Percentiles rank a stretch among this genome's conserved stretches.
phyloP scores from a whole-genome alignment of 2,888 invertebrate species.

The Bombylius discolor region DNA sequence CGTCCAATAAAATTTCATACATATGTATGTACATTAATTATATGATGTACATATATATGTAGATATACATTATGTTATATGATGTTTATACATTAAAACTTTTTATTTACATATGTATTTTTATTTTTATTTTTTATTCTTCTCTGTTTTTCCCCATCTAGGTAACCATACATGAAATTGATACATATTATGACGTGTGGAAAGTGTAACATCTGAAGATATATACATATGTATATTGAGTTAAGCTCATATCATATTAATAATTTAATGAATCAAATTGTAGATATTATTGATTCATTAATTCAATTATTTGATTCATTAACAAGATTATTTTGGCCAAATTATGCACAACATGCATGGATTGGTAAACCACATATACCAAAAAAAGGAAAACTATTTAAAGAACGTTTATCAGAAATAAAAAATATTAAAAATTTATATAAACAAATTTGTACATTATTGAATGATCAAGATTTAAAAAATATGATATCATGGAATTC shows the following conservation, averaged over 20 bases:
- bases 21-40: too few species aligned
- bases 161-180: conserved; percentile 29
- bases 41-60: too few species aligned
- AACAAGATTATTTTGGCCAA: conserved; percentile 86
- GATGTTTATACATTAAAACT: too few species aligned
- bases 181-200: conserved; percentile 20
- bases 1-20: too few species aligned
- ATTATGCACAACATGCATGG: conserved; percentile 79
- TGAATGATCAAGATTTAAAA: conserved; percentile 27
- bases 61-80: too few species aligned
- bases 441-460: conserved; percentile 30
- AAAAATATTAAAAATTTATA: conserved; percentile 31
- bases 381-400: conserved; percentile 27
- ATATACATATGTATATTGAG: too few species aligned
- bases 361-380: conserved; percentile 61
- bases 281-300: conserved; percentile 47
- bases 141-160: conserved; percentile 4
- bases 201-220: conserved; percentile 30
- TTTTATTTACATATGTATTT: too few species aligned
- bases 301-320: conserved; percentile 63
- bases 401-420: conserved; percentile 31
- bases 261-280: conserved; percentile 30
- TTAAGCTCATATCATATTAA: conserved; percentile 29
- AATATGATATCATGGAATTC: conserved; percentile 28
- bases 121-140: not conserved